A percentile compares a stretch with the other conserved stretches of the same genome.
Evolutionary conservation across 2,797 vertebrate genomes (phyloP).

Genomic region (Cheirogaleus major): DNA sequence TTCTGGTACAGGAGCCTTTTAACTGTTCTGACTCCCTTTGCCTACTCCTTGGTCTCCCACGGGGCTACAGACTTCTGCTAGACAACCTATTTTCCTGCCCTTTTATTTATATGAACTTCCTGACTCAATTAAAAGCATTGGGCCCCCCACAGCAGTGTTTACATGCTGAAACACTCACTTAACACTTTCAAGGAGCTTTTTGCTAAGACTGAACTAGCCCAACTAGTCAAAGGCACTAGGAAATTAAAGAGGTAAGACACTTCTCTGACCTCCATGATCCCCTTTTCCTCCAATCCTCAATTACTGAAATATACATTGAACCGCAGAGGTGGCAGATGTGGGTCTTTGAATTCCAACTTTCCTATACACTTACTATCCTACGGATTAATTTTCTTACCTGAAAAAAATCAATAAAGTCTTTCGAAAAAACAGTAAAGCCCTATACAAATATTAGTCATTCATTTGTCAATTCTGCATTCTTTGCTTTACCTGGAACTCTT

Average conservation of each 20-base stretch:
- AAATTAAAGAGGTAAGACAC: not conserved
- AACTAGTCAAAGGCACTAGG: not conserved
- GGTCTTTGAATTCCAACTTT: constrained; percentile 37
- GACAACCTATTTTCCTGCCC: not conserved
- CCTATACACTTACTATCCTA: not conserved
- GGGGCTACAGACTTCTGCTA: not conserved
- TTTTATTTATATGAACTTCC: constrained; percentile 31
- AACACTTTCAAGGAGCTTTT: constrained; percentile 43
- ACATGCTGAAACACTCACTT: constrained; percentile 34
- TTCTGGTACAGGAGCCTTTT: not conserved
- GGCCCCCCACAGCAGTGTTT: not conserved
- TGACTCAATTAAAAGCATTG: constrained; percentile 1
- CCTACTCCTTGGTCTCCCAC: not conserved
- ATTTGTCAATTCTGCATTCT: constrained; percentile 36
- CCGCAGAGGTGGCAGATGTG: not conserved
- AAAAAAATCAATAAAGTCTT: constrained; percentile 52
- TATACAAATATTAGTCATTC: not conserved
- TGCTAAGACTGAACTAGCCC: constrained; percentile 17
- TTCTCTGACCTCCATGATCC: not conserved
- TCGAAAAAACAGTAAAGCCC: constrained; percentile 18
- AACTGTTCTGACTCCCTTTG: not conserved
- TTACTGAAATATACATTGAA: constrained; percentile 28
- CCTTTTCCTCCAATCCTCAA: not conserved
- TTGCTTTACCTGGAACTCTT: not conserved
- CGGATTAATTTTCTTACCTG: constrained; percentile 38